Conservation (phyloP, 1,140 invertebrate genomes). For the Spodoptera litura region DNA sequence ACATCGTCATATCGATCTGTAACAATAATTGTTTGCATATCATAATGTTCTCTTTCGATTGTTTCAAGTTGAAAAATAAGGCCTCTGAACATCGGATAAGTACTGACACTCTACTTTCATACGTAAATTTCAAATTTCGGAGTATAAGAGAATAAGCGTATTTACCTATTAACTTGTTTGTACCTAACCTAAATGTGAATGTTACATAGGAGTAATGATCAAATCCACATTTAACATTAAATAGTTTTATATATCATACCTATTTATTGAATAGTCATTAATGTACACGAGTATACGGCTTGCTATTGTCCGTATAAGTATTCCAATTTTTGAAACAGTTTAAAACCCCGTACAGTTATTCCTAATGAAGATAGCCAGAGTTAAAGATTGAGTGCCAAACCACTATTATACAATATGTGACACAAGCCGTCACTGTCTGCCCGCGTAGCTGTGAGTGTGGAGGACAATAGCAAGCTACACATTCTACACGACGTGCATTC, state of each 20-base stretch:
- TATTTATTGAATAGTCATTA: conserved; percentile 49
- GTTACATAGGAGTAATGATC: conserved; percentile 68
- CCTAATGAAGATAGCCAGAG: conserved; percentile 56
- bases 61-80: conserved; percentile 40
- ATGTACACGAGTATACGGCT: conserved; percentile 61
- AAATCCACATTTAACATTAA: conserved; percentile 59
- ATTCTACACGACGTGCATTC: conserved; percentile 37
- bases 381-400: conserved; percentile 78
- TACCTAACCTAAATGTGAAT: conserved; percentile 70
- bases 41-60: conserved; percentile 51
- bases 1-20: conserved; percentile 60
- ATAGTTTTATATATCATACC: conserved; percentile 43
- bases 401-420: conserved; percentile 61
- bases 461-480: conserved; percentile 63
- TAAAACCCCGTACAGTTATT: conserved; percentile 55
- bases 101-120: conserved; percentile 53
- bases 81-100: conserved; percentile 36
- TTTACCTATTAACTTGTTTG: conserved; percentile 66
- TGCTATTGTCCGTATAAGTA: conserved; percentile 69
- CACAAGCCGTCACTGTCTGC: conserved; percentile 52
- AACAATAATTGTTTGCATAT: conserved; percentile 62
- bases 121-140: conserved; percentile 55
- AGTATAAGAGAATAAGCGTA: conserved; percentile 52
- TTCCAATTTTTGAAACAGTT: conserved; percentile 70
- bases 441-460: neutral